Evolutionary conservation across 2,113 vertebrate genomes (phyloP).

Genomic region (Phodopus roborovskii): DNA sequence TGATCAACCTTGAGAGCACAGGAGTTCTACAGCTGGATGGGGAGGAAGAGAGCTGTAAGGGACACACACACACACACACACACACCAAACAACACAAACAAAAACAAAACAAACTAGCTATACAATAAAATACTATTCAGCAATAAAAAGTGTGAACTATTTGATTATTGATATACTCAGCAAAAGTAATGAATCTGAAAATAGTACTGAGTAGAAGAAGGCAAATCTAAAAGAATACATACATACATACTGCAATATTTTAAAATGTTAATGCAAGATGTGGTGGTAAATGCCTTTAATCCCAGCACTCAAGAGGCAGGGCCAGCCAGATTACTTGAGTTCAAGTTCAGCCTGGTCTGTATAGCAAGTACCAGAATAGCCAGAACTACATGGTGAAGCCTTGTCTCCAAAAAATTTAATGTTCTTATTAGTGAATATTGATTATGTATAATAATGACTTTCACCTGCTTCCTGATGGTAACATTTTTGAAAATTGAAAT

Average conservation of each 20-base stretch:
- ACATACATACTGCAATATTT: background rate
- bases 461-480: background rate
- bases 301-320: background rate
- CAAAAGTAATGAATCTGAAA: background rate
- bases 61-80: background rate
- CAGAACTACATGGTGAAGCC: background rate
- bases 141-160: background rate
- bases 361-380: background rate
- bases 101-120: background rate
- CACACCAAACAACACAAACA: background rate
- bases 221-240: background rate
- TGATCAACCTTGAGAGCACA: no score
- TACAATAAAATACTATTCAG: background rate
- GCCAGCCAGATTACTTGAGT: background rate
- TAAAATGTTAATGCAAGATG: background rate
- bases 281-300: background rate
- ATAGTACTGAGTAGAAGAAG: slow-evolving; percentile 19
- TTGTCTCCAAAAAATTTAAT: background rate
- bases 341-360: background rate
- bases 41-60: no score
- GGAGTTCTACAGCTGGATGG: no score
- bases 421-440: background rate
- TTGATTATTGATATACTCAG: background rate
- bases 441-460: background rate
- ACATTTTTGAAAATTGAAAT: slow-evolving; percentile 32